Percentiles rank a stretch among this genome's conserved stretches.
Evolutionary conservation across 2,797 vertebrate species (phyloP).

Genomic region (Thalassophryne amazonica): DNA sequence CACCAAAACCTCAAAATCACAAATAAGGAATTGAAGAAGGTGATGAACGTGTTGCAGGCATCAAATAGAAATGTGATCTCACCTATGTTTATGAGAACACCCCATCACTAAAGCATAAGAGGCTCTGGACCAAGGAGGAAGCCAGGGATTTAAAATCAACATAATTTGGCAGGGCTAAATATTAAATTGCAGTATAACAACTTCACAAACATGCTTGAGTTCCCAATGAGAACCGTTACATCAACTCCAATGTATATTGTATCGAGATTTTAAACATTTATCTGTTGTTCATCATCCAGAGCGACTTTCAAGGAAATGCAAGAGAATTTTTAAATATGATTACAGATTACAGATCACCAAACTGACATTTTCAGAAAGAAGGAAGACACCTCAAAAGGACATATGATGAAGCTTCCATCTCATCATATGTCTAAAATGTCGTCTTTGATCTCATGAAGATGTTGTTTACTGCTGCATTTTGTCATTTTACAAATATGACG

Average conservation of each 20-base stretch:
- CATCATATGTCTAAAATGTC: constrained; percentile 3
- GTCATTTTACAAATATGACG: neutral
- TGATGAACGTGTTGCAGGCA: too few species aligned
- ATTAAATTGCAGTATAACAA: neutral
- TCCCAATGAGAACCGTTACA: neutral
- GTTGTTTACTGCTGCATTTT: neutral
- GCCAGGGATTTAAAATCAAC: too few species aligned
- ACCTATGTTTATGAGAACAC: too few species aligned
- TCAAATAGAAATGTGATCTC: too few species aligned
- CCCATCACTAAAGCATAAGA: too few species aligned
- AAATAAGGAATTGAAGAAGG: too few species aligned
- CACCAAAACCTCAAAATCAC: too few species aligned
- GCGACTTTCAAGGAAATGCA: too few species aligned
- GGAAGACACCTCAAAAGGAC: constrained; percentile 7
- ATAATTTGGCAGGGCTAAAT: too few species aligned
- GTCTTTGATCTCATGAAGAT: constrained; percentile 4
- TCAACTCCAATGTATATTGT: neutral
- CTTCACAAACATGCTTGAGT: neutral
- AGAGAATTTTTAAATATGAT: neutral
- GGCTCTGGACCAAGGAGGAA: too few species aligned
- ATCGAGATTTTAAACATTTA: neutral
- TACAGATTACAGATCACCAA: constrained; percentile 12
- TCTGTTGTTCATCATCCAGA: too few species aligned
- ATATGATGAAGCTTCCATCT: constrained; percentile 1
- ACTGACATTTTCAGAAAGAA: constrained; percentile 2